Base-by-base conservation (phyloP, 2,797 vertebrate species). In the Dipus sagitta region DNA sequence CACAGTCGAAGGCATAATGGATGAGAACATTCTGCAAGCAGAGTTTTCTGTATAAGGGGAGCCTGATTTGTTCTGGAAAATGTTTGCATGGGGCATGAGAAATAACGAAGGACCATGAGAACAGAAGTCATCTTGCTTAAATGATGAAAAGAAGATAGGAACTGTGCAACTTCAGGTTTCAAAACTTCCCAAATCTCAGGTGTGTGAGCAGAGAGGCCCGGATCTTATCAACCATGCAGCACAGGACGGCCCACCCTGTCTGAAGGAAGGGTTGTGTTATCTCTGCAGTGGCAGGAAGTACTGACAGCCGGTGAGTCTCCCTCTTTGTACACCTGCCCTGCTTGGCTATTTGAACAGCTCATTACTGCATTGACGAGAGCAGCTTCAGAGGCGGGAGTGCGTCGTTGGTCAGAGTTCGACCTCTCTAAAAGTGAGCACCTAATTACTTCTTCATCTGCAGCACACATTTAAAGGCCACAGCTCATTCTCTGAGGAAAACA, bases 341-440 rank as follows among this genome's bases (percentile, higher is more conserved):
- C 65, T 70, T 34, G 88, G 95, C 64, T 96, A 58, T 96, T 97
- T 86, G 85, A 98, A 96, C 82, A 97, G 92, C 82, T 98, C 96
- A 86, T 97, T 97, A 96, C 92, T 94, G 74, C 80, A 13, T 96
- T 97, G 97, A 98, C 96, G 95, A 95, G 42, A 79, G 77, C 74
- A 24, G 93, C 64, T 95, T 88, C 80, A 90, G 71, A 94, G 89
- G 28, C 71, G 94, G 92, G 54, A 71, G 54, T 95, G 4, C 90
- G 76, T 2, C 75, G 58, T 21, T 92, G 42, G 60, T 88, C 96
- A 97, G 82, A 80, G 20, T 86, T 79, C 32, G 11, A 96, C 74
- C 93, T 75, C 65, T 95, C 86, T 32, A 86, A 81, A 96, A 96
- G 20, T 93, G 88, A 96, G 86, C 87, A 67, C 70, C 92, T 97